phyloP scores from a whole-genome alignment of 2,888 invertebrate species.

The Phalangium opilio region DNA sequence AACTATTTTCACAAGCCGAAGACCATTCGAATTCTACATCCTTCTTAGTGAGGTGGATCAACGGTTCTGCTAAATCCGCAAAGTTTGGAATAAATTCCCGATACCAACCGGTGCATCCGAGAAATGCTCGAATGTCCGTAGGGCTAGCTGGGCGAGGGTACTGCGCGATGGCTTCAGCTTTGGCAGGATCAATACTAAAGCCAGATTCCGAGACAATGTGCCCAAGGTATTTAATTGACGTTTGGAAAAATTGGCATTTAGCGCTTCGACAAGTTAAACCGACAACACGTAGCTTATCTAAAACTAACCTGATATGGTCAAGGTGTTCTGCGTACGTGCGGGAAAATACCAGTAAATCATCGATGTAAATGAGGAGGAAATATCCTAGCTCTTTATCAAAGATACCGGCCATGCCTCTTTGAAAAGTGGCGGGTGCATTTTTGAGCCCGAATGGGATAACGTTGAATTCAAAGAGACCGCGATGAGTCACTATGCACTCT shows the following conservation, averaged over 20 bases:
- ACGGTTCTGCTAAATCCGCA: not conserved
- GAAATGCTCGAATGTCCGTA: not conserved
- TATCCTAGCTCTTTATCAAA: not conserved
- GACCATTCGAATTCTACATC: not conserved
- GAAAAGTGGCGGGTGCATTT: too few relatives aligned
- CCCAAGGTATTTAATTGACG: not conserved
- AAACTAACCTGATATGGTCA: not conserved
- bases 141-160: not conserved
- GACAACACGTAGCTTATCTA: not conserved
- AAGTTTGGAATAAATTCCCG: not conserved
- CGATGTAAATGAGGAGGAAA: conserved; percentile 2
- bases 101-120: too few relatives aligned
- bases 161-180: not conserved
- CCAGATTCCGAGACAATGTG: not conserved
- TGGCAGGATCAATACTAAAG: not conserved
- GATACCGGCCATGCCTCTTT: not conserved
- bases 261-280: not conserved
- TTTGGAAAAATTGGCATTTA: not conserved
- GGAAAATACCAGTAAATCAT: too few relatives aligned
- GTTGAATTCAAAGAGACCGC: not conserved
- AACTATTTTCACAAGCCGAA: not conserved
- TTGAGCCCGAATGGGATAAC: too few relatives aligned
- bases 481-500: not conserved
- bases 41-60: not conserved
- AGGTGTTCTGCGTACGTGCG: conserved; percentile 1